phyloP scores from a whole-genome alignment of 2,888 invertebrate species.

The Labia minor region DNA sequence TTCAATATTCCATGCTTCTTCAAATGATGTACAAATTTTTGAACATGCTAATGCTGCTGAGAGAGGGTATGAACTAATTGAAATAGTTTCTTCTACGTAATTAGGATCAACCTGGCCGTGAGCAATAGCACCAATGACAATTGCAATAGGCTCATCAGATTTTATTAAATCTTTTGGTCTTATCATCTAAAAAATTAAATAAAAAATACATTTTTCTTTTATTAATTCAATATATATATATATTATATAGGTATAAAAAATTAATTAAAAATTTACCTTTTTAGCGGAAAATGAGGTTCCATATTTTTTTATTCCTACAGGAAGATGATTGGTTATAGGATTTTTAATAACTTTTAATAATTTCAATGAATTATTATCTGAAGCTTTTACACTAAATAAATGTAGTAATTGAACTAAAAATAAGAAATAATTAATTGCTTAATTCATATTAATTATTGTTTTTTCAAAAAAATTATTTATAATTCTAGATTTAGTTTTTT shows the following conservation, averaged over 20 bases:
- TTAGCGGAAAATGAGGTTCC: slow-evolving; percentile 82
- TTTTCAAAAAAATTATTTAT: too few species aligned
- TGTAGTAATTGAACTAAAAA: slow-evolving; percentile 87
- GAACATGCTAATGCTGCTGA: slow-evolving; percentile 94
- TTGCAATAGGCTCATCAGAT: slow-evolving; percentile 67
- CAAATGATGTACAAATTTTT: slow-evolving; percentile 88
- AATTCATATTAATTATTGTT: too few species aligned
- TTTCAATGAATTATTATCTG: slow-evolving; percentile 75
- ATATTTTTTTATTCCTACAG: slow-evolving; percentile 83
- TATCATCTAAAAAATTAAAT: slow-evolving; percentile 27
- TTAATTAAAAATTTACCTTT: slow-evolving; percentile 38
- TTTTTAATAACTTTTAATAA: slow-evolving; percentile 93
- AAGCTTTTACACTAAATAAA: slow-evolving; percentile 84
- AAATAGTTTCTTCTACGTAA: slow-evolving; percentile 81
- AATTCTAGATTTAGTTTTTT: too few species aligned
- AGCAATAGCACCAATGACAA: slow-evolving; percentile 95
- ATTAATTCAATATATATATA: neutral
- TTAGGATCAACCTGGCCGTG: slow-evolving; percentile 72
- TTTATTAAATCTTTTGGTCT: slow-evolving; percentile 70
- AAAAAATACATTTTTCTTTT: neutral
- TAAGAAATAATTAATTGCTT: slow-evolving; percentile 24
- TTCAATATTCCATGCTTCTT: slow-evolving; percentile 76
- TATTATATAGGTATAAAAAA: too few species aligned
- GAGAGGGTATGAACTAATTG: slow-evolving; percentile 91
- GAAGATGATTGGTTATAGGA: slow-evolving; percentile 86